These are phyloP conservation scores for Elysia chlorotica DNA, from an alignment of 1,140 invertebrate species.

Conservation along the genomic window DNA sequence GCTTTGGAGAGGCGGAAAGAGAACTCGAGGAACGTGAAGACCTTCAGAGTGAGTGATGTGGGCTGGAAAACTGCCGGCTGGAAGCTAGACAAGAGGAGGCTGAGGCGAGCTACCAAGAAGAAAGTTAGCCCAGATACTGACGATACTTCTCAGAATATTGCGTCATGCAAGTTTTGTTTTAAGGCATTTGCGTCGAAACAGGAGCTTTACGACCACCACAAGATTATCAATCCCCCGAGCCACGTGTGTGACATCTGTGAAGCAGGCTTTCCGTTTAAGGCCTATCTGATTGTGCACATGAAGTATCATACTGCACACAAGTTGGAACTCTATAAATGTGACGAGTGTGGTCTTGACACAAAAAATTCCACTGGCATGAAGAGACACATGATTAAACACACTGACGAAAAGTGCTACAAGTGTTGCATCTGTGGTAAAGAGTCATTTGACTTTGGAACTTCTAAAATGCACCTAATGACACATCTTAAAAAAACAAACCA, in stretches of 20 bases:
- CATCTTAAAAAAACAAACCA: too few relatives aligned
- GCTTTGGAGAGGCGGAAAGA: too few relatives aligned
- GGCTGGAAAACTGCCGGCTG: too few relatives aligned
- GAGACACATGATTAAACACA: constrained; percentile 90
- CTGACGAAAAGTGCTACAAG: constrained; percentile 77
- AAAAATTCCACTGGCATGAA: constrained; percentile 87
- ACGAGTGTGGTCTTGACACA: constrained; percentile 81
- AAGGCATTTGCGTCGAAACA: neutral
- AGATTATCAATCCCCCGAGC: neutral
- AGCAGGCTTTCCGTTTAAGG: constrained; percentile 1
- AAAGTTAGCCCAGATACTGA: too few relatives aligned
- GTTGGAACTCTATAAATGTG: constrained; percentile 69
- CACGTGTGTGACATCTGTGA: neutral
- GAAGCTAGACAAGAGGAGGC: too few relatives aligned
- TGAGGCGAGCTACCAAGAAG: too few relatives aligned
- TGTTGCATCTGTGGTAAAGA: constrained; percentile 20
- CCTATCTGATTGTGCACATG: constrained; percentile 18
- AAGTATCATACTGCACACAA: neutral
- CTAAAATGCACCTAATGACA: too few relatives aligned
- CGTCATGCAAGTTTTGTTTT: constrained; percentile 2
- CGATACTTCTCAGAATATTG: too few relatives aligned
- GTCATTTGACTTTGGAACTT: too few relatives aligned
- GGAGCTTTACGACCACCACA: constrained; percentile 5
- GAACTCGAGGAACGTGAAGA: too few relatives aligned
- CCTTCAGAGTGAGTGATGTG: too few relatives aligned